A percentile compares a stretch with the other conserved stretches of the same genome.
These are phyloP conservation scores for Morbakka virulenta DNA, from an alignment of 30 jellyfish, hydroid and myxozoan genomes.

Conservation along the genomic window DNA sequence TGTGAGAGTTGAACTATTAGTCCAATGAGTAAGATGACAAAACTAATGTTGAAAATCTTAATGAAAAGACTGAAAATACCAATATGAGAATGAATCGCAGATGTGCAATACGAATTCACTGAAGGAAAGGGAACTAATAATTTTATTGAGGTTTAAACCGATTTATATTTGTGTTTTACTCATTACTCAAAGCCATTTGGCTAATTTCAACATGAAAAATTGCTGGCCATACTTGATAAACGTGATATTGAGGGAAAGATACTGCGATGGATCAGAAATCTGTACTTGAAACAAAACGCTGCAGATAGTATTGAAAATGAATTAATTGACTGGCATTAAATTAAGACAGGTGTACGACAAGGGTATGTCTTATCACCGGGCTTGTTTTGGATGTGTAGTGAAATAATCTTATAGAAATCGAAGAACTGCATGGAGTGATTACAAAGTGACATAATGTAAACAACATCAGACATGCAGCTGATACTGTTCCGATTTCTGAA, in stretches of 20 bases:
- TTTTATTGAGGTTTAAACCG: constrained; percentile 1
- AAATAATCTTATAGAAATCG: constrained; percentile 19
- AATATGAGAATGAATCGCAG: constrained; percentile 20
- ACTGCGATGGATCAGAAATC: constrained; percentile 6
- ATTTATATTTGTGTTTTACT: constrained; percentile 3
- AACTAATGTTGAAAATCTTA: background rate
- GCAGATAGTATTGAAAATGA: constrained; percentile 13
- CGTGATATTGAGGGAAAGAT: constrained; percentile 5
- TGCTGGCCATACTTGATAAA: constrained; percentile 1
- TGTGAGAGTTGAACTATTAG: constrained; percentile 7
- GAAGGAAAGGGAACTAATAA: constrained; percentile 36
- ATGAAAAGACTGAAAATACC: constrained; percentile 4
- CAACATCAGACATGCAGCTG: constrained; percentile 29
- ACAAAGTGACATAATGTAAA: constrained; percentile 15
- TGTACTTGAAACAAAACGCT: constrained; percentile 25
- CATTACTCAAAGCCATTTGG: constrained; percentile 18
- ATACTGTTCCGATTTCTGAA: too few relatives aligned
- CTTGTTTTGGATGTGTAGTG: constrained; percentile 28
- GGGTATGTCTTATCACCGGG: constrained; percentile 18
- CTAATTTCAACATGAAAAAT: background rate
- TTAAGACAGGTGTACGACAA: constrained; percentile 21
- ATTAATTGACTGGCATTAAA: constrained; percentile 4
- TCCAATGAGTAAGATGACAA: background rate
- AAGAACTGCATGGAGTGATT: constrained; percentile 37
- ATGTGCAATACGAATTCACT: constrained; percentile 20